Conservation (phyloP, 2,113 vertebrate species). For the Microcebus griseorufus region DNA sequence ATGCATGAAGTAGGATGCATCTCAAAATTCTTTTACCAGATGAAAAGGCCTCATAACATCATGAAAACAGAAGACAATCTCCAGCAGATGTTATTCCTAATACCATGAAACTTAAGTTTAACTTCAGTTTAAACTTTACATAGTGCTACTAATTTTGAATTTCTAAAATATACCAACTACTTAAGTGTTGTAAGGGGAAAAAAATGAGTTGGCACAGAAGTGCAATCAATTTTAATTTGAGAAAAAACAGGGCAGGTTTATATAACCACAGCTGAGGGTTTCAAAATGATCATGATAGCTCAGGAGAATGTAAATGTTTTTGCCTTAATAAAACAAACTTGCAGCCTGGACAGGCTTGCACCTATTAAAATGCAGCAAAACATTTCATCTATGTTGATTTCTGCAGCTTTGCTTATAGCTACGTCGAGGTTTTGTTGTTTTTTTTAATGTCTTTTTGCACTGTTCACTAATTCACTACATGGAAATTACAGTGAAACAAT, state of each 20-base stretch:
- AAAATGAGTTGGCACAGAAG: neutral
- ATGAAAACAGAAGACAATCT: neutral
- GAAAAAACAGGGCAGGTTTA: constrained; percentile 2
- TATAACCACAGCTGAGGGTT: neutral
- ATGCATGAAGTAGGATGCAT: neutral
- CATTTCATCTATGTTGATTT: neutral
- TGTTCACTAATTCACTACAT: neutral
- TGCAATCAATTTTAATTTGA: constrained; percentile 17
- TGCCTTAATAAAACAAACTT: constrained; percentile 43
- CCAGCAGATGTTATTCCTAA: neutral
- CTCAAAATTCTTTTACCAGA: neutral
- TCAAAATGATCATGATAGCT: neutral
- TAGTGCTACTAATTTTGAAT: constrained; percentile 5
- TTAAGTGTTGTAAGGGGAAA: neutral
- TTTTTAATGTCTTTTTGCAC: constrained; percentile 6
- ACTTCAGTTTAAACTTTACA: neutral
- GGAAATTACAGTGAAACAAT: neutral
- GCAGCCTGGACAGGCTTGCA: neutral
- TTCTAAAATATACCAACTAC: neutral
- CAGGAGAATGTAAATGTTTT: constrained; percentile 23
- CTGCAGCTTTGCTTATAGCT: neutral
- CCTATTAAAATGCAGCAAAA: constrained; percentile 30
- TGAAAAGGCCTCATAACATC: neutral
- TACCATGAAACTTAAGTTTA: neutral
- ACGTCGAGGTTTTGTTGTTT: neutral